Evolutionary conservation across 2,797 vertebrate species (phyloP), one percentile per base, ranked within the genome.

Genomic region (Malurus splendens): DNA sequence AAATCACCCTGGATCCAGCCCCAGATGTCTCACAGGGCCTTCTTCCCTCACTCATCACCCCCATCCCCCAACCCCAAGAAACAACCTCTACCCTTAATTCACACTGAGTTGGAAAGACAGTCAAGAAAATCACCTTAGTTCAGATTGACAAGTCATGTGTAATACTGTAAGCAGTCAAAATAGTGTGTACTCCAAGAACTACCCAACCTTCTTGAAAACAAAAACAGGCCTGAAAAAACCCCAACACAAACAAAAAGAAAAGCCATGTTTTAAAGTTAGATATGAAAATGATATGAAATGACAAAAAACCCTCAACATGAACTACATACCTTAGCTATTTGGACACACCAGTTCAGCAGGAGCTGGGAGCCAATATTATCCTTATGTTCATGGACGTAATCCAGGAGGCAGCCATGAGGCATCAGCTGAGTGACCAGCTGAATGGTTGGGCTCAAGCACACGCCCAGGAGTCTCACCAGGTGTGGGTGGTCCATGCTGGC

Each of bases 401-500:
- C 99, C 89, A 99, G 92, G 70, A 99, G 97, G 96, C 99, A 99
- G 81, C 99, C 99, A 8, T 99, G 99, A 56, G 99, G 99, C 99
- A 99, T 99, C 62, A 99, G 98, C 93, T 99, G 99, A 28, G 99
- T 99, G 86, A 99, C 99, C 47, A 99, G 97, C 82, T 99, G 99
- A 88, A 99, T 99, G n/a, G 99, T 99, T 2, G 98, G 99, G 96
- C 98, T 99, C 94, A 99, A 90, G 89, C 98, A 99, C 67, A 99
- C 99, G 0, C 99, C 99, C 87, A 99, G 86, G 48, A 99, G 97
- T 59, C 99, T 98, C 62, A 99, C 99, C 94, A 99, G 96, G 96
- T 99, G 99, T 1, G 99, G 98, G 91, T 99, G 99, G 93, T 99
- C 98, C 98, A 99, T 99, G 95, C 99, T 99, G 48, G 99, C 99